phyloP scores from a whole-genome alignment of 2,888 invertebrate genomes.

The Drosophila paracracens region DNA sequence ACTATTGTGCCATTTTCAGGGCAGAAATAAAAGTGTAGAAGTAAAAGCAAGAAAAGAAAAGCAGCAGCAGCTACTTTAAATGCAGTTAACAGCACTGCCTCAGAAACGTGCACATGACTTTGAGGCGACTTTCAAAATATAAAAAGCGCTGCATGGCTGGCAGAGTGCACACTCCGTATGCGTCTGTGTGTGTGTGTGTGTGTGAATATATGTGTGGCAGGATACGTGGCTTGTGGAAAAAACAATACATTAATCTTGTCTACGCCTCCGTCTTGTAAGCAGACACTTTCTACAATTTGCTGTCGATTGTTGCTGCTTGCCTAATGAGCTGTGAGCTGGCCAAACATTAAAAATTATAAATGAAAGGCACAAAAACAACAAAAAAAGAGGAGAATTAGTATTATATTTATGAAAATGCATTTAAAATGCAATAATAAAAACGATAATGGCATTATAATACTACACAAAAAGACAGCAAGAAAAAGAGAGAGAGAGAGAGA shows the following conservation, averaged over 20 bases:
- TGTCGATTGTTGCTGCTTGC: slow-evolving; percentile 45
- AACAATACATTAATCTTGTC: slow-evolving; percentile 72
- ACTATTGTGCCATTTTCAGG: slow-evolving; percentile 49
- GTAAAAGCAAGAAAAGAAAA: slow-evolving; percentile 9
- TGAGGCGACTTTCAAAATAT: slow-evolving; percentile 71
- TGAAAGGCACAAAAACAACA: slow-evolving; percentile 29
- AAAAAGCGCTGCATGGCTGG: slow-evolving; percentile 22
- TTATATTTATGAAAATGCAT: slow-evolving; percentile 62
- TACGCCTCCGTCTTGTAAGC: slow-evolving; percentile 50
- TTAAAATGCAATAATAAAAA: slow-evolving; percentile 79
- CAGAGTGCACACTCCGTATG: slow-evolving; percentile 19
- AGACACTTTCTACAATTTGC: slow-evolving; percentile 45
- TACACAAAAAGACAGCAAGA: slow-evolving; percentile 26
- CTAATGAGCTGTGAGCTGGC: slow-evolving; percentile 60
- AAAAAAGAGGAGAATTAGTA: slow-evolving; percentile 14
- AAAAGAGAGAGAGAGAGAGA: not conserved
- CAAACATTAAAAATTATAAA: slow-evolving; percentile 76
- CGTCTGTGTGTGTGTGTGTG: not conserved
- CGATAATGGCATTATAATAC: slow-evolving; percentile 78
- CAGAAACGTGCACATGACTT: slow-evolving; percentile 71
- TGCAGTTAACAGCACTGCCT: slow-evolving; percentile 63
- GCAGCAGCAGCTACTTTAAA: slow-evolving; percentile 69
- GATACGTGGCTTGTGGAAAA: slow-evolving; percentile 44
- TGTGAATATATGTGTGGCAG: slow-evolving; percentile 13
- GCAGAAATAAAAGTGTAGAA: slow-evolving; percentile 11